Base-by-base conservation (phyloP, 2,888 invertebrate species). In the Acrocera orbiculus region DNA sequence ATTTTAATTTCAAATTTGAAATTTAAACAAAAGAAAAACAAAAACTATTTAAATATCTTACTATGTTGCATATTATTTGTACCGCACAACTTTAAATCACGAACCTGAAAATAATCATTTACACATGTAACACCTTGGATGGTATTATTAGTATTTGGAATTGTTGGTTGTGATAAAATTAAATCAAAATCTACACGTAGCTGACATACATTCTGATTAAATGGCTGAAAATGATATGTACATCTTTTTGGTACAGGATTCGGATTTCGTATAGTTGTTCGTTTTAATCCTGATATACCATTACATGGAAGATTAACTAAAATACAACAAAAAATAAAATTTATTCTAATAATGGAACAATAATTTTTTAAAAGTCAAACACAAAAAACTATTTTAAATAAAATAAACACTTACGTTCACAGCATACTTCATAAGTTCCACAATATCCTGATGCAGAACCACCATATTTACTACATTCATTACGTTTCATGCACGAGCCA, bases 1-100 rank as follows among this genome's bases (percentile, higher is more conserved):
- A 19, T 19, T 19, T 19, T 19, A 7, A 7, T 19, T 19, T 19
- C 5, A 6, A 19, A 19, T 6, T 6, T 19, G 7, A 7, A 2
- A 16, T 16, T 29, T 15, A 13, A 11, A 15, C 5, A 26, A 26
- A 7, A n/a, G n/a, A n/a, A n/a, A n/a, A n/a, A 7, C n/a, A 26
- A 27, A 32, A 17, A 34, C 7, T n/a, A 6, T 10, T 27, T 14
- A 15, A 3, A 3, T 28, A 13, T 27, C 65, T 62, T 43, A 71
- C 70, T 46, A 45, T 76, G 75, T 39, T 75, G 74, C 9, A 67
- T 68, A 26, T 60, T 64, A 42, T 74, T 75, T 42, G 67, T 65
- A 4, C 75, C 75, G 37, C 75, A 75, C 2, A 74, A 48, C 1
- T 39, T 49, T 16, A 52, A 45, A 6, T 40, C 40, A 5, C 47